Conservation (phyloP, 2,113 vertebrate genomes). For the Sceloporus undulatus region DNA sequence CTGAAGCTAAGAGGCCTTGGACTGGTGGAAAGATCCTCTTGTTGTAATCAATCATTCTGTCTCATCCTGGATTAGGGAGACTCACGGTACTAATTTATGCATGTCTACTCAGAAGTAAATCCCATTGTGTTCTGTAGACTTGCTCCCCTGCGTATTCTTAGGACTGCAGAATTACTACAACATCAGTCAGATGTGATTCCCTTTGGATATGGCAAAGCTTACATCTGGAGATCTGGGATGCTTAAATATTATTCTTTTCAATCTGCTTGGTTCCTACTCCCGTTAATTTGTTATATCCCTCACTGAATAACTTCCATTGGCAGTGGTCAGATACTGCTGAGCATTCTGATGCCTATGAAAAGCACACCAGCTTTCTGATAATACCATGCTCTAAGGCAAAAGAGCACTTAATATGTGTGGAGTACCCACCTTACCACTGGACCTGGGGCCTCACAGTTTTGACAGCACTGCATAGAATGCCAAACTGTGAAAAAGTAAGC, state of each 20-base stretch:
- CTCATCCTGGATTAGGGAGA: not conserved
- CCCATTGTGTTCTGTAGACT: not conserved
- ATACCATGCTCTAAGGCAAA: not conserved
- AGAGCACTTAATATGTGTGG: not conserved
- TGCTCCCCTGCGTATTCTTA: not conserved
- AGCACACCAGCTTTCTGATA: not conserved
- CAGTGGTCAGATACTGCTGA: not conserved
- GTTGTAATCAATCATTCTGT: not conserved
- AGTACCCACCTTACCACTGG: not conserved
- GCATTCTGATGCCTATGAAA: not conserved
- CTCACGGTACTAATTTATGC: not conserved
- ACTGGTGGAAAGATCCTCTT: not conserved
- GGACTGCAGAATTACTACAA: not conserved
- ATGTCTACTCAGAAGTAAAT: not conserved
- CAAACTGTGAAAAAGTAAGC: not conserved
- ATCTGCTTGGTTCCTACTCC: not conserved
- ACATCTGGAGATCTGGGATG: not conserved
- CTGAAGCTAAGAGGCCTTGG: not conserved
- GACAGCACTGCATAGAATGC: not conserved
- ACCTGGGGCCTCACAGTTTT: not conserved
- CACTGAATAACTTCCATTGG: not conserved
- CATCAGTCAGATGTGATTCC: not conserved
- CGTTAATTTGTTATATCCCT: not conserved
- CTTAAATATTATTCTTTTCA: not conserved
- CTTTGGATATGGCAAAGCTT: not conserved